Percentiles rank a stretch among this genome's conserved stretches.
These are phyloP conservation scores for Macquaria australasica DNA, from an alignment of 2,113 vertebrate species.

Conservation along the genomic window DNA sequence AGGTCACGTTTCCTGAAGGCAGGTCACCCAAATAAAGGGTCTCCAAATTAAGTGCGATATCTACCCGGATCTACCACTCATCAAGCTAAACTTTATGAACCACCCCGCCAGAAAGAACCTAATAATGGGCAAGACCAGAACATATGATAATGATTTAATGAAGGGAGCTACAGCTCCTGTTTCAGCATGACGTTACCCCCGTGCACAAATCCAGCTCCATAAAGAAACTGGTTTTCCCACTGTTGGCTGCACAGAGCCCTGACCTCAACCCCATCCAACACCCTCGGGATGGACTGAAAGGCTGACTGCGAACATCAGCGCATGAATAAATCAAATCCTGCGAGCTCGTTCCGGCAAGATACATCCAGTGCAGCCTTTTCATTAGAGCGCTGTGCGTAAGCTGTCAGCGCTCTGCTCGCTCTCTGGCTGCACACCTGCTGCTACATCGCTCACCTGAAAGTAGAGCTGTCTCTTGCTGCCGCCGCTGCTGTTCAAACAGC, in stretches of 20 bases:
- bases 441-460: background rate
- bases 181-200: background rate
- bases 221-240: background rate
- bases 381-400: background rate
- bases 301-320: background rate
- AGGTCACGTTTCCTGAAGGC: background rate
- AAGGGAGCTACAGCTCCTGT: background rate
- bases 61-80: too few species aligned
- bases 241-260: background rate
- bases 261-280: background rate
- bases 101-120: too few species aligned
- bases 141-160: too few species aligned
- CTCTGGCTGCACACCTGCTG: background rate
- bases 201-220: background rate
- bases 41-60: background rate
- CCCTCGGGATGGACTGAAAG: background rate
- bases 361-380: background rate
- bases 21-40: background rate
- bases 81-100: background rate
- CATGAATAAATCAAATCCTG: slow-evolving; percentile 37
- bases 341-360: background rate
- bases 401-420: background rate
- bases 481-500: background rate
- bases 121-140: background rate
- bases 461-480: background rate